These are phyloP conservation scores for Drosophila paracracens DNA, from an alignment of 2,888 invertebrate species.

Conservation along the genomic window DNA sequence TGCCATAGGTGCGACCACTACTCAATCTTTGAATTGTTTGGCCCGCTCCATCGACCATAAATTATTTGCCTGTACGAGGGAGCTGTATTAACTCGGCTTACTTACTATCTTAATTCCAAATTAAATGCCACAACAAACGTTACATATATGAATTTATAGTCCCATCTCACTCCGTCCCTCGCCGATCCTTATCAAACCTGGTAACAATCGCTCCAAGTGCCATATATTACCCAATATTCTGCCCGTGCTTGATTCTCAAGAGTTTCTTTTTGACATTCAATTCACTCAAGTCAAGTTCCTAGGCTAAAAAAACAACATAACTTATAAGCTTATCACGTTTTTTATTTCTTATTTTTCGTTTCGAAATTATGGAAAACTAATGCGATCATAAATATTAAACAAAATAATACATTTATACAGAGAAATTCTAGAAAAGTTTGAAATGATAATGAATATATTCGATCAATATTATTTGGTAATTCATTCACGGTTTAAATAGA, in stretches of 20 bases:
- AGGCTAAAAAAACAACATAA: neutral
- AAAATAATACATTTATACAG: neutral
- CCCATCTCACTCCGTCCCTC: too few relatives aligned
- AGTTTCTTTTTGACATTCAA: neutral
- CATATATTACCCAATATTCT: neutral
- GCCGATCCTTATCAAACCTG: slow-evolving; percentile 12
- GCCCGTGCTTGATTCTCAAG: slow-evolving; percentile 2
- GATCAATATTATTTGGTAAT: neutral
- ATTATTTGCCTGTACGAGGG: slow-evolving; percentile 11
- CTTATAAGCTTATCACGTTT: neutral
- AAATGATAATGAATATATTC: neutral
- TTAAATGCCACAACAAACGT: slow-evolving; percentile 21
- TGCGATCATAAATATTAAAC: neutral
- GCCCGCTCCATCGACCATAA: slow-evolving; percentile 18
- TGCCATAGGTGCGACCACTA: slow-evolving; percentile 7
- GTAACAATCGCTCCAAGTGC: slow-evolving; percentile 1
- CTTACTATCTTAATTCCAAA: slow-evolving; percentile 47
- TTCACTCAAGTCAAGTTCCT: neutral
- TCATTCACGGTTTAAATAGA: neutral
- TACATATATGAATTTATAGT: neutral
- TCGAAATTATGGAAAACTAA: neutral
- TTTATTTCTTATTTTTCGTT: neutral
- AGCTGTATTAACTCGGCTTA: neutral
- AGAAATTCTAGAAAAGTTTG: neutral
- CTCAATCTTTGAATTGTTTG: slow-evolving; percentile 37